Conservation (phyloP, 2,113 vertebrate species). For the Otocyon megalotis region DNA sequence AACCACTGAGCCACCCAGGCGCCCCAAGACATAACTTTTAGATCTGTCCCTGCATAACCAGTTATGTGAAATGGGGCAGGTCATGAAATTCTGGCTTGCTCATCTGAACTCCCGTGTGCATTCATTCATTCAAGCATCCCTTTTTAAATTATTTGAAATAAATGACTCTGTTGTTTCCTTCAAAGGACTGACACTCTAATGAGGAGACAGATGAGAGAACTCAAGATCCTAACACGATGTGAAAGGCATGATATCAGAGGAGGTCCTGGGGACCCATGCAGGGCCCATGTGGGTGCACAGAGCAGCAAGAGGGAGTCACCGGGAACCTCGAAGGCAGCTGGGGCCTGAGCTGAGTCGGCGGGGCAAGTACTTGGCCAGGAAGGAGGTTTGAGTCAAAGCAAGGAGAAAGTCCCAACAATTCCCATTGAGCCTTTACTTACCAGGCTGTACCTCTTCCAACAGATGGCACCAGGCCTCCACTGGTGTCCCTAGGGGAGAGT, state of each 20-base stretch:
- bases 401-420: neutral
- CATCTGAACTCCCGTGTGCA: neutral
- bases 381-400: neutral
- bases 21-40: neutral
- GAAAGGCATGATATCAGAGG: neutral
- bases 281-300: neutral
- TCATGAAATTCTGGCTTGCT: neutral
- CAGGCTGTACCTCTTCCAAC: neutral
- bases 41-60: no score
- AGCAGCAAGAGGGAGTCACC: no score
- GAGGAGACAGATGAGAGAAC: neutral
- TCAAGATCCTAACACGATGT: fast-evolving
- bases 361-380: neutral
- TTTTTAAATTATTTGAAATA: neutral
- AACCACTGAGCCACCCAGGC: no score
- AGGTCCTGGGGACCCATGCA: no score
- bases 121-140: neutral
- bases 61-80: neutral
- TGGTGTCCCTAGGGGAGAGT: neutral
- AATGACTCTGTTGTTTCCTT: neutral
- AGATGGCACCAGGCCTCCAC: neutral
- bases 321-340: fast-evolving
- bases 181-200: neutral
- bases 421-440: neutral
- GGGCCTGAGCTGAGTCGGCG: fast-evolving